Base-by-base conservation (phyloP, 1,140 invertebrate genomes). In the Arion vulgaris region DNA sequence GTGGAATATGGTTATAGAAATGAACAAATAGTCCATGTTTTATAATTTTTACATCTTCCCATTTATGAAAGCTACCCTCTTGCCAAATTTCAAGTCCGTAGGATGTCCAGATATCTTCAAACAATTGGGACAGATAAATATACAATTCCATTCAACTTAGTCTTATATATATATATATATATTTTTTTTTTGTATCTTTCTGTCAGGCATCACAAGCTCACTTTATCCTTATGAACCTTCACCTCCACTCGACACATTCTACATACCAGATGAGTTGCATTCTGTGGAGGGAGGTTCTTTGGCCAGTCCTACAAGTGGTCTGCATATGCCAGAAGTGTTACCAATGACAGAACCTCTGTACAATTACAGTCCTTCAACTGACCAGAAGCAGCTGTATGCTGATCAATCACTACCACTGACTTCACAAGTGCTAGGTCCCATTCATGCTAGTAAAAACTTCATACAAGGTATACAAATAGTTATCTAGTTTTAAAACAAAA, bases 401-500 rank as follows among this genome's bases (percentile, higher is more conserved):
- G 86, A 90, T n/a, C 84, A 87, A 13, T 86, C 87, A 39, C 86
- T 87, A 19, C 84, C 84, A 36, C 39, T 41, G 28, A 87, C 88
- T 1, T 85, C 89, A 15, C 66, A 85, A n/a, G 82, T 82, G 28
- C 73, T 86, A 53, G 87, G 86, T 36, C 84, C 87, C 17, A 81
- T 86, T 62, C 49, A 57, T 51, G 38, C 75, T 17, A 82, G 89
- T 41, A 85, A 86, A 34, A 88, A 88, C 49, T 91, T 89, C 74
- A 89, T 89, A 36, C 89, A 89, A 87, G 87, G 90, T 90, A 57
- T 19, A 57, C 7, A 19, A 57, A 45, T 45, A 45, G 41, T 45
- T n/a, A 45, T 45, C 15, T 45, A 45, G 5, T 45, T 45, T 45
- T 45, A 5, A 45, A 45, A 45, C n/a, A n/a, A n/a, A n/a, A n/a